Evolutionary conservation across 2,113 vertebrate species (phyloP), one percentile per base, ranked within the genome.

Genomic region (Gila orcuttii): DNA sequence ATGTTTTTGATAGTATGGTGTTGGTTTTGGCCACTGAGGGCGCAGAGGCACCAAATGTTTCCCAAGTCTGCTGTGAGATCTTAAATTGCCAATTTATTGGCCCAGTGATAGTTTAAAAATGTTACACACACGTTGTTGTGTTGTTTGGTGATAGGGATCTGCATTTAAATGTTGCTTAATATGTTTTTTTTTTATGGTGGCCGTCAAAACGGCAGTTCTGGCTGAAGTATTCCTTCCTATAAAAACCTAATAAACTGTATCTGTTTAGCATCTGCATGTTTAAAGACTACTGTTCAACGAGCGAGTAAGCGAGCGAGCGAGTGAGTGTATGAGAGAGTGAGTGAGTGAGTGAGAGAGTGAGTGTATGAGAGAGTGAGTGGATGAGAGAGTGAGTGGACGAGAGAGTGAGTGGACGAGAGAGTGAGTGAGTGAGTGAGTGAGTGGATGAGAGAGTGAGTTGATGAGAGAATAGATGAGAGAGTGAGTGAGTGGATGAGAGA

Each of bases 81-180:
- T 80, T 79, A 79, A 62, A 79, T 62, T 79, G 55, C 77, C 42
- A 4, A 45, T 79, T 81, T 81, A 81, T 62, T 47, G 36, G 3
- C 60, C 59, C 79, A 19, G 59, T 66, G 79, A 47, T 75, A 28
- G 79, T 81, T 64, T 64, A 23, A 47, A 17, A 31, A 6, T 64
- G 6, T 81, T 19, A 47, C 3, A 17, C n/a, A 4, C 57, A 81
- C 19, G 15, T 42, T 7, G 55, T 42, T 60, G 36, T 79, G 52
- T 36, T 45, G 78, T 62, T 62, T 79, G 79, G 10, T 81, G 79
- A 81, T 81, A 64, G 36, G 66, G 79, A 66, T 81, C 79, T 66
- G 79, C 23, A 81, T 81, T 81, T 81, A 81, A 64, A 64, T 81
- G n/a, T 28, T 31, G 79, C 59, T 47, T 81, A 47, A 45, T 81